These are phyloP conservation scores for Heliconius eleuchia DNA, from an alignment of 1,140 invertebrate genomes.

Conservation along the genomic window DNA sequence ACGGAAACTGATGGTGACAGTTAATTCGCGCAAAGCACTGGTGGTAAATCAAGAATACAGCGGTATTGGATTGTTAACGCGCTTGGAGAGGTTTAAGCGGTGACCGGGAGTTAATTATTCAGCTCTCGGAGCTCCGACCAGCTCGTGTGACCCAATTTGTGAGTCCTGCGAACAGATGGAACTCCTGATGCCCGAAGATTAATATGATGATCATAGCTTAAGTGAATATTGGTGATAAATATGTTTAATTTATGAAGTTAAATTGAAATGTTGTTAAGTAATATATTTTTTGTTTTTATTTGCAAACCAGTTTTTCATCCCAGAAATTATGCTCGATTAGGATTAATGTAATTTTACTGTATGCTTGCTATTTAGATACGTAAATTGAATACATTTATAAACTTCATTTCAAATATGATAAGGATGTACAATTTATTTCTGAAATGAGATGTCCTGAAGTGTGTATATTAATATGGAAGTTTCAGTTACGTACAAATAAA, in stretches of 20 bases:
- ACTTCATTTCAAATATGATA: neutral
- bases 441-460: neutral
- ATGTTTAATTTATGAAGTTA: neutral
- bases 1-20: neutral
- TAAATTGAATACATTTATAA: neutral
- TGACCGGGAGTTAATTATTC: conserved; percentile 60
- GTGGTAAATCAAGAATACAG: conserved; percentile 18
- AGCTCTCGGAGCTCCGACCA: conserved; percentile 46
- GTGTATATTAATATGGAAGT: conserved; percentile 7
- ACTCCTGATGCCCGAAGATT: conserved; percentile 24
- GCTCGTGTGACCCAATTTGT: conserved; percentile 55
- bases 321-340: neutral
- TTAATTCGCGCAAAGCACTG: conserved; percentile 7
- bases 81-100: conserved; percentile 41
- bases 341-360: neutral
- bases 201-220: conserved; percentile 13
- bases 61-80: conserved; percentile 7
- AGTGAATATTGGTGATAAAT: neutral
- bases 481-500: too few relatives aligned
- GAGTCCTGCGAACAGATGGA: conserved; percentile 44
- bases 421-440: neutral
- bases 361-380: neutral
- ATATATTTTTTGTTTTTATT: too few relatives aligned
- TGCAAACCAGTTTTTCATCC: neutral
- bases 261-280: neutral